Base-by-base conservation (phyloP, 2,888 invertebrate species). In the Conops quadrifasciatus region DNA sequence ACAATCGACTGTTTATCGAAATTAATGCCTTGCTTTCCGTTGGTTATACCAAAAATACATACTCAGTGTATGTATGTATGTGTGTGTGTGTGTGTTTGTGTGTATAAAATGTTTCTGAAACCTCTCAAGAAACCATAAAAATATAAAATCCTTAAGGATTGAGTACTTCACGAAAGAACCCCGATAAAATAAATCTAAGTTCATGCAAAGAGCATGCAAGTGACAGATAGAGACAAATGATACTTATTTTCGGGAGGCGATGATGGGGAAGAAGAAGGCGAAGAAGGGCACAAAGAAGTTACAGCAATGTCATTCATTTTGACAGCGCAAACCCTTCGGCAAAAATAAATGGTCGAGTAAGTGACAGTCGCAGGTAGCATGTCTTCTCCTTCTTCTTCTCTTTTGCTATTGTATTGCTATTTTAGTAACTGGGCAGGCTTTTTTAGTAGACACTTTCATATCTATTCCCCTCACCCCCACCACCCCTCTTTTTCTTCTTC, bases 151-250 rank as follows among this genome's bases (percentile, higher is more conserved):
- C 36, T 36, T 36, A 4, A 36, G 9, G 36, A 36, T 36, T 36
- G 9, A 36, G 5, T 36, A 36, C 36, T 36, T 36, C 36, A 36
- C 36, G 36, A n/a, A n/a, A n/a, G n/a, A 36, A 36, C 36, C 36
- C 9, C 49, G 49, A 49, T n/a, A 49, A n/a, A 49, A 19, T 49
- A 49, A 49, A 49, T n/a, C 49, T 49, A n/a, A 19, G 19, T 19
- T 19, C n/a, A 58, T 58, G 24, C 24, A 49, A 64, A 64, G 13
- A 36, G 16, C 9, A 59, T 21, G 36, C 36, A 60, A 3, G 59
- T 30, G 36, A 47, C 45, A 45, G 43, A 43, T 11, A 24, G 24
- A 21, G 45, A 60, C 36, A 21, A n/a, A 60, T 60, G 60, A 59
- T 28, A 16, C 26, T 36, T 36, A 36, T 36, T 36, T 36, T 9